Base-by-base conservation (phyloP, 2,888 invertebrate genomes). In the Ametastegia equiseti region DNA sequence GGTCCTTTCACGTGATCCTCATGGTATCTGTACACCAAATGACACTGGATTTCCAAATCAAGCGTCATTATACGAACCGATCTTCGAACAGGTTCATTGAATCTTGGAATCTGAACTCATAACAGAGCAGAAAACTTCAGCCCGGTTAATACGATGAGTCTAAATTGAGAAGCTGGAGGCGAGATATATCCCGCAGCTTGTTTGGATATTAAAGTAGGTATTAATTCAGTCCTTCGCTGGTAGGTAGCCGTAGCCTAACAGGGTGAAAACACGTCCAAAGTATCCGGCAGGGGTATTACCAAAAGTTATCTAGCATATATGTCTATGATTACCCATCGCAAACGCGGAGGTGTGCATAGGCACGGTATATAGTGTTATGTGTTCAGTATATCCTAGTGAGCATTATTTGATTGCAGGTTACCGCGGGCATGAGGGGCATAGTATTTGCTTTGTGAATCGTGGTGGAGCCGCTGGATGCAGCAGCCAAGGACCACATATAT, bases 371-470 rank as follows among this genome's bases (percentile, higher is more conserved):
- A 13, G 39, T 19, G 5, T 19, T 36, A 9, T 23, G 15, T 23
- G 39, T 39, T 36, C 15, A 1, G 45, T 45, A 15, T 15, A 15
- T 30, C 19, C 33, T n/a, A 36, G 36, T 9, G 30, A 13, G 27
- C 63, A 42, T 78, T 78, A 57, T 57, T 87, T 91, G 91, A 91
- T 91, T 90, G 89, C 87, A 90, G 90, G 90, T 89, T 91, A 88
- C 88, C 83, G 87, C 84, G 83, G 86, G 88, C n/a, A n/a, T n/a
- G n/a, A n/a, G n/a, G n/a, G 42, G 42, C 15, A 50, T 60, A 13
- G 90, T 91, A 91, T 90, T 91, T 91, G 91, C 90, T 91, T 91
- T 91, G 90, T 90, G 90, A 91, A 91, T 91, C 71, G 71, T 47
- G 63, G 27, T 15, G 63, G 11, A 23, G 15, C n/a, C n/a, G n/a